Evolutionary conservation across 1,140 invertebrate genomes (phyloP).

Genomic region (Araneus ventricosus): DNA sequence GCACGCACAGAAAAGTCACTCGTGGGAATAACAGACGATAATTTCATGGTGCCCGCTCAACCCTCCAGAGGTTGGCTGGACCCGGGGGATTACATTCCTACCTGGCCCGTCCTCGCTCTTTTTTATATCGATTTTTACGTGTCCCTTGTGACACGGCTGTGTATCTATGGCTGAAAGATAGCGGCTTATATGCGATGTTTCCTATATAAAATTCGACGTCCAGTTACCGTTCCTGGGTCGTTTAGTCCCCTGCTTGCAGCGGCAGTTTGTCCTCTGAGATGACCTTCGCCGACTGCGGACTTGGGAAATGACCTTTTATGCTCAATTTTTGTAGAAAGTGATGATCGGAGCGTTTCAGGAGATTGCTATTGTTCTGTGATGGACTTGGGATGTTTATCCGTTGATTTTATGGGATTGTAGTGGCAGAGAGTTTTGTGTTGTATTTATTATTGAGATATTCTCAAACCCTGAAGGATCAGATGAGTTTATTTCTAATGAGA

Average conservation of each 20-base stretch:
- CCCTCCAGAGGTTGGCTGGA: neutral
- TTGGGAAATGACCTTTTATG: constrained; percentile 16
- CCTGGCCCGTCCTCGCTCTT: constrained; percentile 35
- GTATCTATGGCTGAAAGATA: constrained; percentile 54
- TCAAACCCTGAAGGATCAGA: no score
- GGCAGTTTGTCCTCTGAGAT: constrained; percentile 42
- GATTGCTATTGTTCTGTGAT: neutral
- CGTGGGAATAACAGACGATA: constrained; percentile 48
- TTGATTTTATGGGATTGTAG: neutral
- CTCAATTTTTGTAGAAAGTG: neutral
- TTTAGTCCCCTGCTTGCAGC: neutral
- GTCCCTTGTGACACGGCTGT: neutral
- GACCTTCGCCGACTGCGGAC: constrained; percentile 39
- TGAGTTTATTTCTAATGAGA: no score
- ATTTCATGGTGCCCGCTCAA: constrained; percentile 54
- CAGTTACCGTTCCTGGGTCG: neutral
- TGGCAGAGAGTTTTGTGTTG: neutral
- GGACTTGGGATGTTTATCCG: neutral
- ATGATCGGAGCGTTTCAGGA: neutral
- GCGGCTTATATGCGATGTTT: constrained; percentile 36
- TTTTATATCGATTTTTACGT: constrained; percentile 64
- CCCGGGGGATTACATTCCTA: neutral
- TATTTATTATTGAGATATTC: neutral
- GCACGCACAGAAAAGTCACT: constrained; percentile 40
- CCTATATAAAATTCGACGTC: constrained; percentile 66